Evolutionary conservation across 2,113 vertebrate genomes (phyloP).

Genomic region (Saccopteryx bilineata): DNA sequence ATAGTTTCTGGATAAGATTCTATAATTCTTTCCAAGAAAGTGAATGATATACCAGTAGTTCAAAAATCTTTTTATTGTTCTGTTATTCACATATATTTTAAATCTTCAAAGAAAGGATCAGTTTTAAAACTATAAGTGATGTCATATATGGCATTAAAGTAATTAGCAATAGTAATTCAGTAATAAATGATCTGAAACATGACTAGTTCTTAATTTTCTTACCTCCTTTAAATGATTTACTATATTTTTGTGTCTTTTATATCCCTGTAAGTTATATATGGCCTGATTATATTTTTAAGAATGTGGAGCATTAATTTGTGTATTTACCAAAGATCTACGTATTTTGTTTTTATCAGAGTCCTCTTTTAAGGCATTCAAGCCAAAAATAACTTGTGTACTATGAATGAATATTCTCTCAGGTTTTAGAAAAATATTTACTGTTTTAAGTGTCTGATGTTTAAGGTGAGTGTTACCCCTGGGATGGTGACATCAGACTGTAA

Average conservation of each 20-base stretch:
- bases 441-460: slow-evolving; percentile 34
- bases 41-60: neutral
- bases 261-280: neutral
- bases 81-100: slow-evolving; percentile 30
- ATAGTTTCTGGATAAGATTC: slow-evolving; percentile 6
- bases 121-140: slow-evolving; percentile 21
- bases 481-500: neutral
- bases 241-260: slow-evolving; percentile 29
- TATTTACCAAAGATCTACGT: neutral
- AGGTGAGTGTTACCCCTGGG: neutral
- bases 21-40: slow-evolving; percentile 49
- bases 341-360: slow-evolving; percentile 14
- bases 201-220: slow-evolving; percentile 10
- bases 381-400: neutral
- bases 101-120: slow-evolving; percentile 25
- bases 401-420: neutral
- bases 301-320: neutral
- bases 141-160: neutral
- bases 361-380: slow-evolving; percentile 7
- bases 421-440: neutral
- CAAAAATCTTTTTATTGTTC: slow-evolving; percentile 17
- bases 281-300: neutral
- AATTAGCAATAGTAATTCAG: slow-evolving; percentile 11
- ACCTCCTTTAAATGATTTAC: neutral
- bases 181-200: slow-evolving; percentile 32